Conservation (phyloP, 1,140 invertebrate species). For the Lutraria rhynchaena region DNA sequence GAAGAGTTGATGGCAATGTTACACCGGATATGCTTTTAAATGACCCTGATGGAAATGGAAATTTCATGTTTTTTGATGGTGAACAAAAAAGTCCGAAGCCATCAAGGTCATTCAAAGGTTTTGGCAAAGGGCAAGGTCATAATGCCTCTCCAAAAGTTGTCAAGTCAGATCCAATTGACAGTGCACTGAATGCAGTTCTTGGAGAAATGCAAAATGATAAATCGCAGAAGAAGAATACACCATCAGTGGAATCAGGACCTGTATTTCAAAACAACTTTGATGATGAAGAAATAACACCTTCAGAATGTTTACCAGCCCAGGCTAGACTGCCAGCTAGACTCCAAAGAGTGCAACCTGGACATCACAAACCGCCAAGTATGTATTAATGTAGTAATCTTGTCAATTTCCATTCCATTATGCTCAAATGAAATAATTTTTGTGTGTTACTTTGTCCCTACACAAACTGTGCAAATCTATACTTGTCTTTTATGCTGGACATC, state of each 20-base stretch:
- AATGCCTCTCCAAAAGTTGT: background rate
- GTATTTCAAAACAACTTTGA: conserved; percentile 29
- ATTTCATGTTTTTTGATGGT: conserved; percentile 18
- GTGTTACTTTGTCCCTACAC: too few relatives aligned
- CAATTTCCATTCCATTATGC: too few relatives aligned
- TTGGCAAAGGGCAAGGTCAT: background rate
- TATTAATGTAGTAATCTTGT: too few relatives aligned
- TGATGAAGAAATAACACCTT: background rate
- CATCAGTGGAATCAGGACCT: background rate
- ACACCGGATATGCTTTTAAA: conserved; percentile 5
- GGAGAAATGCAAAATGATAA: background rate
- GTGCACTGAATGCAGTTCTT: background rate
- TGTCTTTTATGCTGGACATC: too few relatives aligned
- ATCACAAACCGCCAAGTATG: too few relatives aligned
- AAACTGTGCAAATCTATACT: too few relatives aligned
- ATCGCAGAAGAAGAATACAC: background rate
- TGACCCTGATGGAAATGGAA: conserved; percentile 25
- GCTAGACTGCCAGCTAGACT: too few relatives aligned
- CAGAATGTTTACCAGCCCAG: too few relatives aligned
- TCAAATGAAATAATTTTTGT: too few relatives aligned
- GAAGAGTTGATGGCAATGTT: too few relatives aligned
- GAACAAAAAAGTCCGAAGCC: too few relatives aligned
- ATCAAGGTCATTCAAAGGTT: background rate
- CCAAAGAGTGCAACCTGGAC: too few relatives aligned
- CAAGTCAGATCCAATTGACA: background rate